phyloP scores from a whole-genome alignment of 2,113 vertebrate genomes.

The Rhinoptilus africanus region DNA sequence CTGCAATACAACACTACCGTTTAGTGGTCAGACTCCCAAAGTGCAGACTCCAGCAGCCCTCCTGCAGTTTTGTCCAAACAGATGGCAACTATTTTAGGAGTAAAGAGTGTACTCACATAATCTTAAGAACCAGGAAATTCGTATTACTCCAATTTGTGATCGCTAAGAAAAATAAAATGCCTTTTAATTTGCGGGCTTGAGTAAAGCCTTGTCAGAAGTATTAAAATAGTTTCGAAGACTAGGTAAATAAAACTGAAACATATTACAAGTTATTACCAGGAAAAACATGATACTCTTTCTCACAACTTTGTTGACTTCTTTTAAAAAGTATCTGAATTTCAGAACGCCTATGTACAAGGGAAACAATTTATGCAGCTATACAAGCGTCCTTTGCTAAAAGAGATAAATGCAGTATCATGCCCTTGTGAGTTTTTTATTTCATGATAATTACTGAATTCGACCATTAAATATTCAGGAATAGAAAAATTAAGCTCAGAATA shows the following conservation, averaged over 20 bases:
- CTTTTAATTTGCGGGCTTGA: not conserved
- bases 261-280: not conserved
- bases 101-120: not conserved
- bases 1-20: conserved; percentile 10
- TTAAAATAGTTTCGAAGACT: not conserved
- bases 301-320: not conserved
- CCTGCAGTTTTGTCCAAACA: not conserved
- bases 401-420: not conserved
- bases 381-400: not conserved
- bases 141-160: not conserved
- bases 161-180: not conserved
- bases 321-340: not conserved
- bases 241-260: not conserved
- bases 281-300: not conserved
- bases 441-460: not conserved
- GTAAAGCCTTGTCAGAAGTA: not conserved
- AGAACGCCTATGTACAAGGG: rapidly evolving
- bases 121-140: not conserved
- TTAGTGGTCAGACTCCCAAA: conserved; percentile 46
- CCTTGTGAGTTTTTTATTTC: not conserved
- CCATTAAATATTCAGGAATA: not conserved
- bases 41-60: not conserved
- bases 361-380: not conserved
- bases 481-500: not conserved
- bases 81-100: not conserved